phyloP scores from a whole-genome alignment of 2,113 vertebrate genomes.

The Artemisiospiza belli region DNA sequence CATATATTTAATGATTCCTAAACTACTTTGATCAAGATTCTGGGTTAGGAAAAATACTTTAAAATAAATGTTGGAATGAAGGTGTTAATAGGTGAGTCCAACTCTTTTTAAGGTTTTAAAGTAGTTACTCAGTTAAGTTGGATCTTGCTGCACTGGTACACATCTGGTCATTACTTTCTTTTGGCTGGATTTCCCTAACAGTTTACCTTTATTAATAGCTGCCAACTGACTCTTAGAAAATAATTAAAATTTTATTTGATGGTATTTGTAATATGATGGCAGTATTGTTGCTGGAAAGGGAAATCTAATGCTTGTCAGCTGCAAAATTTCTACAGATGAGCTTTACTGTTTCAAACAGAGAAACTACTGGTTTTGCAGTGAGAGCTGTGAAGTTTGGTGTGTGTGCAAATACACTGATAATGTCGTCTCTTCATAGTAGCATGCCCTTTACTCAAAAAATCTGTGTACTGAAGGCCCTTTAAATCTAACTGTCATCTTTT shows the following conservation, averaged over 20 bases:
- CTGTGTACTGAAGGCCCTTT: not conserved
- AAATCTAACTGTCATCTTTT: not conserved
- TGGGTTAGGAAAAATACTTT: not conserved
- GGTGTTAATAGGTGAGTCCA: not conserved
- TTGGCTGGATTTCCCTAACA: constrained; percentile 15
- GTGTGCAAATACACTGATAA: not conserved
- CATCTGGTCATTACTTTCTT: constrained; percentile 35
- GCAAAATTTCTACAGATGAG: not conserved
- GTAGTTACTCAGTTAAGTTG: not conserved
- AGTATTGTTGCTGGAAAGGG: not conserved
- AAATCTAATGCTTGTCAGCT: constrained; percentile 41
- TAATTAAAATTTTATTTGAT: constrained; percentile 18
- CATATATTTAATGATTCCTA: not conserved
- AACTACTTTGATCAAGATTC: not conserved
- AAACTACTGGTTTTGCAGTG: not conserved
- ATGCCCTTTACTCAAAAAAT: not conserved
- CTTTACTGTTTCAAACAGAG: not conserved
- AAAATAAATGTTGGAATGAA: not conserved
- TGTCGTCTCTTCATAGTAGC: not conserved
- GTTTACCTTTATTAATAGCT: constrained; percentile 37
- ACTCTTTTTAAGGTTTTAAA: not conserved
- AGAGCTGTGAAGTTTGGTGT: not conserved
- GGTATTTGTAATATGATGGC: not conserved
- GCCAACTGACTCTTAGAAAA: constrained; percentile 30
- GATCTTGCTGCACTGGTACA: not conserved